Conservation (phyloP, 2,888 invertebrate species). For the Andricus quercusramuli region DNA sequence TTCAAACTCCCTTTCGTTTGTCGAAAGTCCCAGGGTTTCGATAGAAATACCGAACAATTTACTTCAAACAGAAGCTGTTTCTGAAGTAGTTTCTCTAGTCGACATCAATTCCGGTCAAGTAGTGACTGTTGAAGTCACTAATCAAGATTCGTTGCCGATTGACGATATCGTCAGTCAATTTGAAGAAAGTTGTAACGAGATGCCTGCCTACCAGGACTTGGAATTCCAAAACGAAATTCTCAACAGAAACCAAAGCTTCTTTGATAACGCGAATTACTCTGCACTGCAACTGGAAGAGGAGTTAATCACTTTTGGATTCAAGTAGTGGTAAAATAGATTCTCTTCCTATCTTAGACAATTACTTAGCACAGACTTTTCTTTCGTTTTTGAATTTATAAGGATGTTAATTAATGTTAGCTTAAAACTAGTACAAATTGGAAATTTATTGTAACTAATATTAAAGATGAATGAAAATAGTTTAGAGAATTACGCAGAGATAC, state of each 20-base stretch:
- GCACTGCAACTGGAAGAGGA: slow-evolving; percentile 61
- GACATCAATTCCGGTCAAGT: slow-evolving; percentile 68
- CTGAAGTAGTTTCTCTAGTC: slow-evolving; percentile 68
- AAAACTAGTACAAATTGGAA: slow-evolving; percentile 1
- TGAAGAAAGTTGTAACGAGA: slow-evolving; percentile 65
- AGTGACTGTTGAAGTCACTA: slow-evolving; percentile 66
- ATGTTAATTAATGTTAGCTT: background rate
- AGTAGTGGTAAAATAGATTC: slow-evolving; percentile 59
- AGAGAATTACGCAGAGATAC: background rate
- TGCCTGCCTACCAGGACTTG: slow-evolving; percentile 62
- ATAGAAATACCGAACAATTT: slow-evolving; percentile 41
- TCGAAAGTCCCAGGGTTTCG: background rate
- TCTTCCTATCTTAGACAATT: slow-evolving; percentile 62
- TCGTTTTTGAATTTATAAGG: slow-evolving; percentile 64
- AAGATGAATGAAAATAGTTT: background rate
- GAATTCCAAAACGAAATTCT: slow-evolving; percentile 62
- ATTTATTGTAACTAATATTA: background rate
- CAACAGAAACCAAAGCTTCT: slow-evolving; percentile 63
- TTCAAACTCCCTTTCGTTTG: background rate
- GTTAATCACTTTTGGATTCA: slow-evolving; percentile 61
- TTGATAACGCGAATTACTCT: slow-evolving; percentile 61
- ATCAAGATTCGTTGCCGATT: slow-evolving; percentile 61
- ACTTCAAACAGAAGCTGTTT: slow-evolving; percentile 43
- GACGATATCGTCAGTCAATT: slow-evolving; percentile 66
- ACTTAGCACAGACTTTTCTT: slow-evolving; percentile 58